Percentiles rank a stretch among this genome's conserved stretches.
Conservation (phyloP, 2,113 vertebrate species). For the Aramus guarauna region DNA sequence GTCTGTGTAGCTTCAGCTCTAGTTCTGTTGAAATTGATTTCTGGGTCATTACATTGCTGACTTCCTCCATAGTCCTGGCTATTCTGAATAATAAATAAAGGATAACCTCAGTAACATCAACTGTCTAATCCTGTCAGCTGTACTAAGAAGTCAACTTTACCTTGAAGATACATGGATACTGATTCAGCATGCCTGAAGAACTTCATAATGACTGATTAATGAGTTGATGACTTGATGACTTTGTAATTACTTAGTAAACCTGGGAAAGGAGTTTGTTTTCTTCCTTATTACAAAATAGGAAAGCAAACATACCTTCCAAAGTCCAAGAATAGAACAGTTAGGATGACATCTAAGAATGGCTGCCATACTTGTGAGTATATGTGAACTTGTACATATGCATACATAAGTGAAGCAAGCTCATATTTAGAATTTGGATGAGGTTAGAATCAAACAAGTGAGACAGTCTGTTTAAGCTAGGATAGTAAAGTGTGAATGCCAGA, state of each 20-base stretch:
- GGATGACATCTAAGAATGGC: background rate
- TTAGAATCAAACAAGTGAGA: background rate
- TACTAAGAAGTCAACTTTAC: background rate
- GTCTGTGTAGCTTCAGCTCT: background rate
- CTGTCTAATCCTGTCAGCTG: background rate
- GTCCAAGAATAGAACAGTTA: background rate
- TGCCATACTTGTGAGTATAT: background rate
- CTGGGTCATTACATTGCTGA: background rate
- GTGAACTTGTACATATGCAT: background rate
- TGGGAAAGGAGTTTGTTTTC: background rate
- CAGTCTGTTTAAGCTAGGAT: background rate
- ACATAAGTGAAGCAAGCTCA: background rate
- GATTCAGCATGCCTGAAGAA: background rate
- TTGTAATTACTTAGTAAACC: background rate
- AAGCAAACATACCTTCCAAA: background rate
- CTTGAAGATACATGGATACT: background rate
- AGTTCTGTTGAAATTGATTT: background rate
- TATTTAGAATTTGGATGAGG: background rate
- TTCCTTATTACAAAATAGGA: background rate
- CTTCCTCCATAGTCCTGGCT: background rate
- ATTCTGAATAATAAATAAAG: background rate
- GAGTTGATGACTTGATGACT: background rate
- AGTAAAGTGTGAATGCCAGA: background rate
- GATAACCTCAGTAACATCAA: background rate
- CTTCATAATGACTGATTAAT: background rate